Evolutionary conservation across 1,140 invertebrate genomes (phyloP).

Genomic region (Frieseomelitta varia): DNA sequence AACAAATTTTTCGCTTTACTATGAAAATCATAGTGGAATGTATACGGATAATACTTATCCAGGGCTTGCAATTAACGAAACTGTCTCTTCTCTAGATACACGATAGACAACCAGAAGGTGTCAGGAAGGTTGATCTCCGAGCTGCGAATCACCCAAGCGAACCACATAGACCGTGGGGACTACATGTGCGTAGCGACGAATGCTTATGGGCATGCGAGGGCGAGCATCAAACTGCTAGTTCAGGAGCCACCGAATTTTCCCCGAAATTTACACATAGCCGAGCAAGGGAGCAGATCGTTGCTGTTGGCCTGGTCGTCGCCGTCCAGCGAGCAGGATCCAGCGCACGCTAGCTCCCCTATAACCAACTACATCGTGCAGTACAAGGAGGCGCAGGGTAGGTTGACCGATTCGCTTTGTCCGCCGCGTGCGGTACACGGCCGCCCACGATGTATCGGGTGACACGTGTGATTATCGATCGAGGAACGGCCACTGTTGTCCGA

Average conservation of each 20-base stretch:
- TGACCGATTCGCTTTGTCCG: slow-evolving; percentile 23
- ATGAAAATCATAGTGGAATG: too few relatives aligned
- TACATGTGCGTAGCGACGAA: slow-evolving; percentile 88
- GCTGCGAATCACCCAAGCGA: slow-evolving; percentile 84
- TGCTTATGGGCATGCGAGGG: slow-evolving; percentile 86
- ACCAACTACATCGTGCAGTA: slow-evolving; percentile 85
- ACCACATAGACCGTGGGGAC: slow-evolving; percentile 85
- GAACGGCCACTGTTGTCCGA: slow-evolving; percentile 16
- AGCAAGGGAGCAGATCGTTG: slow-evolving; percentile 84
- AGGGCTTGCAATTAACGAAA: not conserved
- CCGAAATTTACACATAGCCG: slow-evolving; percentile 83
- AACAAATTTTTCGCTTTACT: too few relatives aligned
- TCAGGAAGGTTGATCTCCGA: slow-evolving; percentile 83
- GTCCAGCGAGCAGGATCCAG: slow-evolving; percentile 77
- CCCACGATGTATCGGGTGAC: slow-evolving; percentile 25
- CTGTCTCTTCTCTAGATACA: slow-evolving; percentile 72
- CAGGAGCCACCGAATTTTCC: slow-evolving; percentile 87
- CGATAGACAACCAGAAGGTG: slow-evolving; percentile 81
- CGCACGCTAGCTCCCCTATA: slow-evolving; percentile 83
- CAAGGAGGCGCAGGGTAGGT: slow-evolving; percentile 84
- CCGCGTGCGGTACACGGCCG: not conserved
- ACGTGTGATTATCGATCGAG: slow-evolving; percentile 40
- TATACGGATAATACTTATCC: too few relatives aligned
- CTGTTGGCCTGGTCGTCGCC: slow-evolving; percentile 84
- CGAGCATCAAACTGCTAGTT: slow-evolving; percentile 86